These are phyloP conservation scores for Polyommatus iphigenia DNA, from an alignment of 2,888 invertebrate species.

Conservation along the genomic window DNA sequence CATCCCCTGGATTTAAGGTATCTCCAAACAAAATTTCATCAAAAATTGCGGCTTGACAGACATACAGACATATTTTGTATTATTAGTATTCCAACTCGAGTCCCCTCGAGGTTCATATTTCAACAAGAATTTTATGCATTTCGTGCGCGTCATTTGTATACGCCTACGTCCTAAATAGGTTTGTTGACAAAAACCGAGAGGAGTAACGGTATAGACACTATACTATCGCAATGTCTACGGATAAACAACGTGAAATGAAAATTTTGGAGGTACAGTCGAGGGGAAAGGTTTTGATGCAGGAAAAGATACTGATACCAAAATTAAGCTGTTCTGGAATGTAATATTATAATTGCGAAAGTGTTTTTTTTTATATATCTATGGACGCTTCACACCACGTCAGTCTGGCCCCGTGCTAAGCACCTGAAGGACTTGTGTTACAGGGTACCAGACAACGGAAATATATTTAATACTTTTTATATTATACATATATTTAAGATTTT, in stretches of 20 bases:
- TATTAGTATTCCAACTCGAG: background rate
- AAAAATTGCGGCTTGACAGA: background rate
- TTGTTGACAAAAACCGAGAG: constrained; percentile 27
- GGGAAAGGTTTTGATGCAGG: background rate
- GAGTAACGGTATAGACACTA: constrained; percentile 24
- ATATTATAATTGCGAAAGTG: background rate
- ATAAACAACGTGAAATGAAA: constrained; percentile 40
- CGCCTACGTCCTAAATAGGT: constrained; percentile 5
- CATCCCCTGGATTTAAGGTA: background rate
- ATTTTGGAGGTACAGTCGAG: constrained; percentile 29
- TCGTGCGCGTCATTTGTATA: constrained; percentile 4
- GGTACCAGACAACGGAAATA: no score
- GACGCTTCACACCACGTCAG: no score
- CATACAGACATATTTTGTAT: background rate
- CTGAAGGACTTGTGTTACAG: no score
- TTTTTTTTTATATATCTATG: no score
- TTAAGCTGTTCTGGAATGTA: background rate
- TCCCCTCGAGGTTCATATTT: constrained; percentile 34
- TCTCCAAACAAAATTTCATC: background rate
- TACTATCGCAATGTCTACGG: constrained; percentile 17
- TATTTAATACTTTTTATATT: no score
- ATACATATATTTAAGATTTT: no score
- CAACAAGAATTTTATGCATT: constrained; percentile 37
- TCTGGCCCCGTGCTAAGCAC: no score
- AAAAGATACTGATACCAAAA: background rate